phyloP scores from a whole-genome alignment of 30 jellyfish, hydroid and myxozoan genomes.

The Cassiopea xamachana region DNA sequence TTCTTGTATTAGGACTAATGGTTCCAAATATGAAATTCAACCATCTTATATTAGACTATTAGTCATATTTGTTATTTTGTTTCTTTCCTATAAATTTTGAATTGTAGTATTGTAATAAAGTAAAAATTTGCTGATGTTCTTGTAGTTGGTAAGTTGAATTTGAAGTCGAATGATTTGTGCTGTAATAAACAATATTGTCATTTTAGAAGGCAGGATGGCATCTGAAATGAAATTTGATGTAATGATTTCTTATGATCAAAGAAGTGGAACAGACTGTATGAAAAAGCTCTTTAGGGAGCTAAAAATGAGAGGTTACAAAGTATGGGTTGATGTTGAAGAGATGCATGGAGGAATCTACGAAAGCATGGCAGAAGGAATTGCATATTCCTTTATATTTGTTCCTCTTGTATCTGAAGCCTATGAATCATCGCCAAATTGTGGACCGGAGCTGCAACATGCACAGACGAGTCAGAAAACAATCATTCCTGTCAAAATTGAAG shows the following conservation, averaged over 20 bases:
- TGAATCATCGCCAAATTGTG: not conserved
- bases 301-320: not conserved
- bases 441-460: not conserved
- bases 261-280: conserved; percentile 19
- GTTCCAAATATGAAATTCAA: too few species aligned
- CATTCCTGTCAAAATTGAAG: too few species aligned
- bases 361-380: conserved; percentile 33
- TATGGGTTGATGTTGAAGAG: conserved; percentile 19
- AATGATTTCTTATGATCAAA: conserved; percentile 21
- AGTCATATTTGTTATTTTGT: too few species aligned
- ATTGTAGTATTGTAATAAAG: too few species aligned
- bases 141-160: too few species aligned
- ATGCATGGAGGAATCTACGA: conserved; percentile 29
- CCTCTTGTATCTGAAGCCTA: not conserved
- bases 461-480: not conserved
- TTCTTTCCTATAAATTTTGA: too few species aligned
- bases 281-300: not conserved
- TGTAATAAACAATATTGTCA: too few species aligned
- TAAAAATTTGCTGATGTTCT: too few species aligned
- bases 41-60: too few species aligned
- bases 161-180: too few species aligned
- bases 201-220: not conserved
- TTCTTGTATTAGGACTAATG: too few species aligned
- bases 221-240: conserved; percentile 2
- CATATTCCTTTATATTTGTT: not conserved